These are phyloP conservation scores for Agonopterix heracliana DNA, from an alignment of 2,888 invertebrate species.

Conservation along the genomic window DNA sequence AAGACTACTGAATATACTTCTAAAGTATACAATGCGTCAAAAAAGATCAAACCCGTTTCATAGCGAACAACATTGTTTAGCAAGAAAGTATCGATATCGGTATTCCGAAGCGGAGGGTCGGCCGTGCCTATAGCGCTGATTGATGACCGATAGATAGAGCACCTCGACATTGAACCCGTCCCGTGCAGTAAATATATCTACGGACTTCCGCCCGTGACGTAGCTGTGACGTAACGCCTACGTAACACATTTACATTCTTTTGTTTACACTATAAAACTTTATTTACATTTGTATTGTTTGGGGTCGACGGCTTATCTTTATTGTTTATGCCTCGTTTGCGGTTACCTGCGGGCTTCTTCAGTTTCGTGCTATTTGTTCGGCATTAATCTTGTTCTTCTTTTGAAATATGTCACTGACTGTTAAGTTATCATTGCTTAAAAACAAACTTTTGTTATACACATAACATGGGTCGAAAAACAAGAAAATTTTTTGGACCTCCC, in stretches of 20 bases:
- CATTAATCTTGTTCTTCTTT: too few species aligned
- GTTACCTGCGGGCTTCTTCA: conserved; percentile 27
- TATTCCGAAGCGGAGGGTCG: too few species aligned
- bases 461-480: too few species aligned
- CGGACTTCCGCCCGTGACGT: conserved; percentile 66
- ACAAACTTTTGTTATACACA: too few species aligned
- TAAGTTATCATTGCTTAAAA: too few species aligned
- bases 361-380: not conserved
- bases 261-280: conserved; percentile 71
- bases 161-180: conserved; percentile 70
- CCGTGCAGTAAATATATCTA: conserved; percentile 62
- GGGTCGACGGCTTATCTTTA: conserved; percentile 68
- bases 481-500: too few species aligned
- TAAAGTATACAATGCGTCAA: too few species aligned
- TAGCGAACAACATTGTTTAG: too few species aligned
- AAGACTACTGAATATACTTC: too few species aligned
- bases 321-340: conserved; percentile 50
- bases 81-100: too few species aligned
- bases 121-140: conserved; percentile 39
- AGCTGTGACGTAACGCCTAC: conserved; percentile 56
- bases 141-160: conserved; percentile 68
- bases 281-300: conserved; percentile 68
- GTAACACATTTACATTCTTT: conserved; percentile 62
- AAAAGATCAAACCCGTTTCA: too few species aligned
- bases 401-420: too few species aligned